Evolutionary conservation across 1,140 invertebrate genomes (phyloP).

Genomic region (Magallana angulata): DNA sequence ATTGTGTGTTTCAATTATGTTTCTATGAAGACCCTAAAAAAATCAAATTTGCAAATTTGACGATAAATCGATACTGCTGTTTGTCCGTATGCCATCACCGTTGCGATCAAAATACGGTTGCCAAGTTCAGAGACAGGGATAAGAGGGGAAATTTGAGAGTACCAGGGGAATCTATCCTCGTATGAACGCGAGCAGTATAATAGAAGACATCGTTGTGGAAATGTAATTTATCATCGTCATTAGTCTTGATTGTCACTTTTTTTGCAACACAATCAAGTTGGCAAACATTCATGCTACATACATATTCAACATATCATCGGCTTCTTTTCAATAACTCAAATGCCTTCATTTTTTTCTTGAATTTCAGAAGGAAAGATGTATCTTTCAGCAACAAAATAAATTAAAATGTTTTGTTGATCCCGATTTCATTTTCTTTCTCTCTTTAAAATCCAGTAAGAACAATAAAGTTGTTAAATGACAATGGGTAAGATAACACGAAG

Average conservation of each 20-base stretch:
- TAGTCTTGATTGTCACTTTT: background rate
- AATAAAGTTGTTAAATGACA: too few relatives aligned
- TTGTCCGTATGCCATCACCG: background rate
- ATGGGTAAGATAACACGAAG: too few relatives aligned
- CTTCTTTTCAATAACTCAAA: too few relatives aligned
- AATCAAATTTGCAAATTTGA: conserved; percentile 19
- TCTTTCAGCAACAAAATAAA: too few relatives aligned
- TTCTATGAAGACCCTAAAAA: background rate
- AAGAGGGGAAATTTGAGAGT: background rate
- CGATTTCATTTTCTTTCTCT: too few relatives aligned
- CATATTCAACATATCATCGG: too few relatives aligned
- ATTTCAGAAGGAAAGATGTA: too few relatives aligned
- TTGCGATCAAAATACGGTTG: background rate
- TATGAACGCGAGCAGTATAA: background rate
- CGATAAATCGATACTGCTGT: conserved; percentile 8
- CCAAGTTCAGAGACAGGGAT: background rate
- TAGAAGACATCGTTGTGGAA: background rate
- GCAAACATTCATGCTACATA: background rate
- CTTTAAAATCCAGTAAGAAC: too few relatives aligned
- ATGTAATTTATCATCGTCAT: conserved; percentile 11
- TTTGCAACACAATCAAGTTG: background rate
- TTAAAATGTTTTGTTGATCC: too few relatives aligned
- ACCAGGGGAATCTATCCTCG: background rate
- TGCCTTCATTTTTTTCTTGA: too few relatives aligned
- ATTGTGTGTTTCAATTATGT: background rate